Percentiles rank a stretch among this genome's conserved stretches.
Conservation (phyloP, 1,140 invertebrate species). For the Maniola jurtina region DNA sequence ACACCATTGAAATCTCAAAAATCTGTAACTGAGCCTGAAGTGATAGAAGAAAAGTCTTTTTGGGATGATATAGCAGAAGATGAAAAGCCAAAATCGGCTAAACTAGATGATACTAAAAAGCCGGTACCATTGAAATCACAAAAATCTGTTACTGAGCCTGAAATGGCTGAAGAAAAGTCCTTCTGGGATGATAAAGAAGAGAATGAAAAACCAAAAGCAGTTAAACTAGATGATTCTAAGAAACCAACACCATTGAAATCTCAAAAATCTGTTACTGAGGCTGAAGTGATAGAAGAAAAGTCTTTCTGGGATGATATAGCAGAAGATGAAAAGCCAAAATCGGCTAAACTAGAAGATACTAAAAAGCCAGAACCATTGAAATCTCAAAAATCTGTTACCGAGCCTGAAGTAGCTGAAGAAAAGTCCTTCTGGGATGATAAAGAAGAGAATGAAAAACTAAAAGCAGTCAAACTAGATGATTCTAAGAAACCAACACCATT, state of each 20-base stretch:
- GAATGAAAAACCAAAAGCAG: constrained; percentile 41
- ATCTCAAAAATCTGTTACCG: constrained; percentile 47
- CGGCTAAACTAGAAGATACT: constrained; percentile 37
- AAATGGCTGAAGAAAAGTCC: constrained; percentile 60
- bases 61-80: not conserved
- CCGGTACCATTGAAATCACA: constrained; percentile 27
- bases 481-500: not conserved
- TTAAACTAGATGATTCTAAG: constrained; percentile 45
- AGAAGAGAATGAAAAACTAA: no score
- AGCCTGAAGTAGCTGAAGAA: constrained; percentile 59
- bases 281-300: constrained; percentile 58
- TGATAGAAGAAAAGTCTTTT: not conserved
- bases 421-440: constrained; percentile 58
- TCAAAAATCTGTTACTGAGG: constrained; percentile 50
- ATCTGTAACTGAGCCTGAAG: not conserved
- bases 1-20: not conserved
- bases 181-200: constrained; percentile 63
- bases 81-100: not conserved
- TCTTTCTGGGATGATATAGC: constrained; percentile 54
- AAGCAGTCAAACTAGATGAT: no score
- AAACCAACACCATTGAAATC: constrained; percentile 33
- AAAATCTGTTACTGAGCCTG: constrained; percentile 53
- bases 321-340: constrained; percentile 20
- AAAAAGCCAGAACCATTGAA: constrained; percentile 32
- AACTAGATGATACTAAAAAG: not conserved